A percentile compares a stretch with the other conserved stretches of the same genome.
phyloP scores from a whole-genome alignment of 2,888 invertebrate genomes.

The Rhyacophila evoluta region DNA sequence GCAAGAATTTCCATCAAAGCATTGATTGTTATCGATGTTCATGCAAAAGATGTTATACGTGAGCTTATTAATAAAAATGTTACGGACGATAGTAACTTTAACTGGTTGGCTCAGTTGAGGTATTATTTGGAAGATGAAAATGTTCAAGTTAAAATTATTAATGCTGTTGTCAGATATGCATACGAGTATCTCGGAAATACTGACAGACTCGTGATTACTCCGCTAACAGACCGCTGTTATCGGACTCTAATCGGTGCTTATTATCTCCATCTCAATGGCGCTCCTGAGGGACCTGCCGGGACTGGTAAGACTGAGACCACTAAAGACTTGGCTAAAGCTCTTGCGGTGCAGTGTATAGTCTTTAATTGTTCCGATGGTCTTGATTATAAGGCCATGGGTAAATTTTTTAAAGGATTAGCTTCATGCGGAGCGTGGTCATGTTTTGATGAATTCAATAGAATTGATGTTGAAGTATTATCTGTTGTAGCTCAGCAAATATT shows the following conservation, averaged over 20 bases:
- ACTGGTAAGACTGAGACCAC: conserved; percentile 93
- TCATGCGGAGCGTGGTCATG: conserved; percentile 90
- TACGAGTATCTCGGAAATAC: conserved; percentile 90
- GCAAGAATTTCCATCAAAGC: conserved; percentile 84
- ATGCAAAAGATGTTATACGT: conserved; percentile 84
- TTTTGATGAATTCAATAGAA: conserved; percentile 90
- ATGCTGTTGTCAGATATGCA: conserved; percentile 82
- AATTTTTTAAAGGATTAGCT: conserved; percentile 86
- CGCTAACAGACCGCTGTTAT: conserved; percentile 83
- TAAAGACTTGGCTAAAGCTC: conserved; percentile 91
- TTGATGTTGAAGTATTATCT: conserved; percentile 86
- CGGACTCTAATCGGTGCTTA: conserved; percentile 87
- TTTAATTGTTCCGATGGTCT: conserved; percentile 90
- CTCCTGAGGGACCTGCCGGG: conserved; percentile 87
- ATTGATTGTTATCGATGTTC: conserved; percentile 87
- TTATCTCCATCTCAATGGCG: conserved; percentile 86
- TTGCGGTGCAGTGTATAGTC: conserved; percentile 91
- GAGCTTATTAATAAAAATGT: conserved; percentile 75
- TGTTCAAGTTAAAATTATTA: conserved; percentile 79
- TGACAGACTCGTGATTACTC: conserved; percentile 80
- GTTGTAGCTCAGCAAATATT: conserved; percentile 90
- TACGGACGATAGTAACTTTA: conserved; percentile 80
- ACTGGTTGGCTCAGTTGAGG: conserved; percentile 85
- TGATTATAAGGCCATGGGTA: conserved; percentile 89
- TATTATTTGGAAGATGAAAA: conserved; percentile 84